These are phyloP conservation scores for Troides aeacus DNA, from an alignment of 2,888 invertebrate genomes.

Conservation along the genomic window DNA sequence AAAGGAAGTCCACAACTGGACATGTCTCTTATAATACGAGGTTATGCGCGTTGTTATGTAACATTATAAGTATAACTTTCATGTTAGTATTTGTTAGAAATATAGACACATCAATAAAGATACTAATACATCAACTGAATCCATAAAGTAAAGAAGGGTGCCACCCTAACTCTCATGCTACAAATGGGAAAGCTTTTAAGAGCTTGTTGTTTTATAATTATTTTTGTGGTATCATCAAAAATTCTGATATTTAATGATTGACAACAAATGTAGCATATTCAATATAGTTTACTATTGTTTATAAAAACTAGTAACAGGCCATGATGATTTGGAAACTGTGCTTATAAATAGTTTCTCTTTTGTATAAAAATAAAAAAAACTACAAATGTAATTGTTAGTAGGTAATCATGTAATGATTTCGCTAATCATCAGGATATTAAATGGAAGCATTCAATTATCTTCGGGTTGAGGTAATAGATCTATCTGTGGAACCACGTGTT, in stretches of 20 bases:
- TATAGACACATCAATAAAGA: slow-evolving; percentile 35
- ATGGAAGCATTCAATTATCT: not conserved
- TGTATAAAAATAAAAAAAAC: not conserved
- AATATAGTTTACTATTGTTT: not conserved
- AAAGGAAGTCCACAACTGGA: too few relatives aligned
- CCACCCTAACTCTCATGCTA: slow-evolving; percentile 71
- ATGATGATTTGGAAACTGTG: not conserved
- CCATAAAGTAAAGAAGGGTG: slow-evolving; percentile 71
- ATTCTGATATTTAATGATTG: not conserved
- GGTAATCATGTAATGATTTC: not conserved
- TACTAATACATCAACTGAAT: slow-evolving; percentile 64
- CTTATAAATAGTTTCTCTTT: not conserved
- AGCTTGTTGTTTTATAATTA: slow-evolving; percentile 78
- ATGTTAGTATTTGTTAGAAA: not conserved
- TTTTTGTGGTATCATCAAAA: slow-evolving; percentile 46
- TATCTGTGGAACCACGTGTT: not conserved
- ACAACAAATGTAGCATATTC: not conserved
- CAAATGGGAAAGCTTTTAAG: slow-evolving; percentile 77
- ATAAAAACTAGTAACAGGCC: not conserved
- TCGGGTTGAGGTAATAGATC: not conserved
- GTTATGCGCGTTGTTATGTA: not conserved
- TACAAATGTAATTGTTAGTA: not conserved
- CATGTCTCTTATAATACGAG: too few relatives aligned
- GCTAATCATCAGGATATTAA: not conserved
- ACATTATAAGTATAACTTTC: not conserved